Base-by-base conservation (phyloP, 2,888 invertebrate species). In the Syrphus vitripennis region DNA sequence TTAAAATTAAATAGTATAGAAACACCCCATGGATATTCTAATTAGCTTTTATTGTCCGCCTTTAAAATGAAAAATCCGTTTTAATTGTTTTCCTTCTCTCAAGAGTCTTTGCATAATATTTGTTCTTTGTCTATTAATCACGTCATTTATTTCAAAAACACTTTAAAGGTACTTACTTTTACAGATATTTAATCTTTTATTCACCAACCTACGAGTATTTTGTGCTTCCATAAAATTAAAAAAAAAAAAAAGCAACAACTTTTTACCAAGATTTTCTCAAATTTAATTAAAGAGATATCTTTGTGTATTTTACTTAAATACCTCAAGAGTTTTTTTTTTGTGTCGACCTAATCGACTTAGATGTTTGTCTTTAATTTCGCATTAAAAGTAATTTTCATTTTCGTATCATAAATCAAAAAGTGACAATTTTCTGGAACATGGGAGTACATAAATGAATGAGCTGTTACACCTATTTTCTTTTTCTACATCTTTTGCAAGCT, bases 201-300 rank as follows among this genome's bases (percentile, higher is more conserved):
- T 40, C 16, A 37, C 14, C 0, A 14, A 2, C 31, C 14, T 37
- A 37, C 2, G 19, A 45, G 42, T 12, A 10, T 31, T 12, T 0
- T 34, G 0, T 6, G 19, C 6, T n/a, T 3, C 12, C 4, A 24
- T 5, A 4, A 34, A 57, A 34, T 4, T 40, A 26, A 61, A 40
- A 26, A 9, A 4, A 14, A 14, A n/a, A n/a, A n/a, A n/a, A n/a
- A n/a, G n/a, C n/a, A n/a, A n/a, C n/a, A n/a, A n/a, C 1, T 34
- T 34, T 34, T 10, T 34, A 10, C 2, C 19, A 2, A 14, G 16
- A 19, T n/a, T 61, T 19, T 9, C 26, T 29, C 2, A 24, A 59
- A 40, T 24, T 12, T 63, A 42, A 63, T 63, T 42, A 63, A 63
- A 42, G n/a, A n/a, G n/a, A n/a, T n/a, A n/a, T n/a, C n/a, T n/a